These are phyloP conservation scores for Cactoblastis cactorum DNA, from an alignment of 2,888 invertebrate species.

Conservation along the genomic window DNA sequence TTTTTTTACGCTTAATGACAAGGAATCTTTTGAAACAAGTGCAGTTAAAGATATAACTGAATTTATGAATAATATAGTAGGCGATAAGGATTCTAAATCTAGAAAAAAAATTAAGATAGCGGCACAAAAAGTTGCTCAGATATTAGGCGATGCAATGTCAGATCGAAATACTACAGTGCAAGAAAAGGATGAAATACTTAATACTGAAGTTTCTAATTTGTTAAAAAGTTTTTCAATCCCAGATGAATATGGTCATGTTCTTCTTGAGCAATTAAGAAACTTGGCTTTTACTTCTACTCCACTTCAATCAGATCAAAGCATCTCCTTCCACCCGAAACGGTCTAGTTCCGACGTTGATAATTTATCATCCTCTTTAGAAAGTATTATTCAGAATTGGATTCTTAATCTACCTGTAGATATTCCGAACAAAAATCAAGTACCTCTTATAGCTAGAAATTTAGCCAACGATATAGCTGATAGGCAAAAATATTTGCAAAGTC, in stretches of 20 bases:
- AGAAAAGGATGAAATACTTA: constrained; percentile 21
- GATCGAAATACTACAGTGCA: constrained; percentile 13
- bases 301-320: neutral
- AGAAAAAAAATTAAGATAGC: constrained; percentile 19
- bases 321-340: constrained; percentile 18
- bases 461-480: constrained; percentile 41
- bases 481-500: constrained; percentile 42
- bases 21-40: constrained; percentile 18
- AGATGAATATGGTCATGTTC: constrained; percentile 4
- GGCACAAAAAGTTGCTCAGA: constrained; percentile 20
- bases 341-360: constrained; percentile 14
- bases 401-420: constrained; percentile 24
- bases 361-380: constrained; percentile 23
- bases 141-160: constrained; percentile 21
- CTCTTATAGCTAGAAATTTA: constrained; percentile 30
- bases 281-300: constrained; percentile 27
- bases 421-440: constrained; percentile 23
- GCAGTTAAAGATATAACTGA: constrained; percentile 23
- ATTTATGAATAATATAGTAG: constrained; percentile 23
- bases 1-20: constrained; percentile 1
- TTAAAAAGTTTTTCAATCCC: constrained; percentile 16
- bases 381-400: constrained; percentile 31
- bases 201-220: constrained; percentile 20
- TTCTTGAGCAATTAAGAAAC: constrained; percentile 20
- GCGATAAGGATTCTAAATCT: constrained; percentile 14